Conservation (phyloP, 2,888 invertebrate genomes). For the Eumerus sabulonum region DNA sequence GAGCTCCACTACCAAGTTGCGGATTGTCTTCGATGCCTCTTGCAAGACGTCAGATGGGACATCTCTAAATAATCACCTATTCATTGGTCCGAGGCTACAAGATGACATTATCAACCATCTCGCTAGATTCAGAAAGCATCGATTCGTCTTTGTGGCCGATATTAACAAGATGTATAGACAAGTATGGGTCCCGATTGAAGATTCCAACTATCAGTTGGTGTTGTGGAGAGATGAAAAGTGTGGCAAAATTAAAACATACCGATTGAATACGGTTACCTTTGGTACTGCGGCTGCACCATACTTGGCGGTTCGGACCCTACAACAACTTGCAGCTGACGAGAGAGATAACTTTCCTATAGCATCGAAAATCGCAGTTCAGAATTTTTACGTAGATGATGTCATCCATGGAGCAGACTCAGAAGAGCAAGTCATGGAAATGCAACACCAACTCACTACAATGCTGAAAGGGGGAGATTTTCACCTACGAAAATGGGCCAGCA, state of each 20-base stretch:
- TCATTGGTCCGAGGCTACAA: too few species aligned
- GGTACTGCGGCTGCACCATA: slow-evolving; percentile 1
- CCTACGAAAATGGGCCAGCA: not conserved
- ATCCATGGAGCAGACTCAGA: slow-evolving; percentile 20
- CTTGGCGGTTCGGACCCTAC: slow-evolving; percentile 2
- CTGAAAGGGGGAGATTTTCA: not conserved
- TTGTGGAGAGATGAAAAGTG: too few species aligned
- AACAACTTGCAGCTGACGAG: slow-evolving; percentile 7
- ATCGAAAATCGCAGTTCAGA: not conserved
- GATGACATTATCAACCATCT: too few species aligned
- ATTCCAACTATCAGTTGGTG: too few species aligned
- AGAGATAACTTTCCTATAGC: not conserved
- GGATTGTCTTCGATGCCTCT: slow-evolving; percentile 4
- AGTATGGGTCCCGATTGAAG: too few species aligned
- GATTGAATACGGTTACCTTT: too few species aligned
- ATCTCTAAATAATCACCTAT: too few species aligned
- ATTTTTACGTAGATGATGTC: slow-evolving; percentile 24
- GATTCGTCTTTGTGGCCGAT: too few species aligned
- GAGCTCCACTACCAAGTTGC: slow-evolving; percentile 29
- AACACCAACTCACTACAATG: not conserved
- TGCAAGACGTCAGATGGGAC: not conserved
- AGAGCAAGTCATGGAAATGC: slow-evolving; percentile 3
- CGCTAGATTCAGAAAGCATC: too few species aligned
- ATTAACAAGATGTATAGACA: too few species aligned
- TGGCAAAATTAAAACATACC: too few species aligned